These are phyloP conservation scores for Anthopleura xanthogrammica DNA, from an alignment of 92 coral and sea anemone genomes.

Conservation along the genomic window DNA sequence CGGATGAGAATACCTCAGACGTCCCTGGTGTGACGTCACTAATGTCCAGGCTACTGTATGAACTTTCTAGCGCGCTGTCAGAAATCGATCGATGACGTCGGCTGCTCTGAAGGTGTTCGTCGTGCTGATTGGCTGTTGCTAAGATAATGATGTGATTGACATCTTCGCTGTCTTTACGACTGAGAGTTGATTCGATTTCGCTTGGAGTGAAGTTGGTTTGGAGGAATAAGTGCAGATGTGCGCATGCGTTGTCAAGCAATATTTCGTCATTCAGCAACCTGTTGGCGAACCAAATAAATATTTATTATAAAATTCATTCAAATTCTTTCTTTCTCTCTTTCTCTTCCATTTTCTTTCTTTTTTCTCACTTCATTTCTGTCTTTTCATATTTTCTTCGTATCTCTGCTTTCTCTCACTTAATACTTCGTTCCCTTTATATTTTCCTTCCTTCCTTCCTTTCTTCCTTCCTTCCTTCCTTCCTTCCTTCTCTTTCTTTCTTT, in stretches of 20 bases:
- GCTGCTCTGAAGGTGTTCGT: constrained; percentile 11
- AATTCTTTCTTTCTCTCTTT: background rate
- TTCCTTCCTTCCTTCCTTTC: too few species aligned
- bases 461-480: too few species aligned
- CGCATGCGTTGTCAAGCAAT: constrained; percentile 17
- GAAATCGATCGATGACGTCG: constrained; percentile 11
- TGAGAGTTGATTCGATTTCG: constrained; percentile 24
- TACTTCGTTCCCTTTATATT: background rate
- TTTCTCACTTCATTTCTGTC: background rate
- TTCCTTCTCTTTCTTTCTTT: too few species aligned
- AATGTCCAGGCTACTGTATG: constrained; percentile 42
- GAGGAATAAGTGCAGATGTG: constrained; percentile 30
- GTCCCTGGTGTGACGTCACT: constrained; percentile 29
- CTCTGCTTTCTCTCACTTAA: too few species aligned
- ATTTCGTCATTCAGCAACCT: constrained; percentile 20
- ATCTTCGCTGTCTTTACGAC: constrained; percentile 31
- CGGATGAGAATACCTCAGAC: constrained; percentile 22
- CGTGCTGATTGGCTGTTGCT: constrained; percentile 29
- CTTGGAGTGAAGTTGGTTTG: constrained; percentile 33
- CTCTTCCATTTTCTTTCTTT: background rate
- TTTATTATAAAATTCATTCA: background rate
- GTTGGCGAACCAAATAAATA: background rate
- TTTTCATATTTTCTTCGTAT: too few species aligned
- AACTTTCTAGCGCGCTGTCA: constrained; percentile 18
- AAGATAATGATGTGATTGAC: constrained; percentile 31